phyloP scores from a whole-genome alignment of 2,888 invertebrate genomes.

The Pristionchus fissidentatus region DNA sequence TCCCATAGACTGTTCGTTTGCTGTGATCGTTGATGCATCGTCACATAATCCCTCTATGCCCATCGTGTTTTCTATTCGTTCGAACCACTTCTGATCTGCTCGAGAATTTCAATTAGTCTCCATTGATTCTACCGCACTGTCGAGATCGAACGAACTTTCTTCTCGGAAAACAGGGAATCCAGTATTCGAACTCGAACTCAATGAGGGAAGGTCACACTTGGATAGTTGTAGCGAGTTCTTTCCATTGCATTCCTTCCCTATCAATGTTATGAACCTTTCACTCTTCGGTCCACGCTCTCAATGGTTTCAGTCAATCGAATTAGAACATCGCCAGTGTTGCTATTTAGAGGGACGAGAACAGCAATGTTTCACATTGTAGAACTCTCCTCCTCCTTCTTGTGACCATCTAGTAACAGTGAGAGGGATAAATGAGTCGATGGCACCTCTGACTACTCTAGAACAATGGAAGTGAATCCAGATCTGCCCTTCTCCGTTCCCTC shows the following conservation, averaged over 20 bases:
- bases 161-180: conserved; percentile 13
- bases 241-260: conserved; percentile 6
- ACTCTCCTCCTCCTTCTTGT: background rate
- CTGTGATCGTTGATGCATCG: background rate
- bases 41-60: conserved; percentile 3
- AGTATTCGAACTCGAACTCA: background rate
- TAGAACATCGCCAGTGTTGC: background rate
- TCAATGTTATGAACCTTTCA: conserved; percentile 30
- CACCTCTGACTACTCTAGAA: conserved; percentile 23
- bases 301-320: conserved; percentile 21
- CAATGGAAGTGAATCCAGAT: conserved; percentile 23
- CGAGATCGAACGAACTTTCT: background rate
- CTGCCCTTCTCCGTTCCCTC: conserved; percentile 7
- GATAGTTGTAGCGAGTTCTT: conserved; percentile 7
- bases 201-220: conserved; percentile 14
- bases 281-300: conserved; percentile 5
- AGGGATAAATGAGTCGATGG: background rate
- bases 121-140: background rate
- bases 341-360: conserved; percentile 18
- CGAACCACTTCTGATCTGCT: conserved; percentile 13
- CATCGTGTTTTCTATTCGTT: background rate
- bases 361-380: too few species aligned
- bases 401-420: background rate
- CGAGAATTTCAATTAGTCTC: conserved; percentile 25
- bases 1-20: background rate